Evolutionary conservation across 2,113 vertebrate species (phyloP), one percentile per base, ranked within the genome.

Genomic region (Scortum barcoo): DNA sequence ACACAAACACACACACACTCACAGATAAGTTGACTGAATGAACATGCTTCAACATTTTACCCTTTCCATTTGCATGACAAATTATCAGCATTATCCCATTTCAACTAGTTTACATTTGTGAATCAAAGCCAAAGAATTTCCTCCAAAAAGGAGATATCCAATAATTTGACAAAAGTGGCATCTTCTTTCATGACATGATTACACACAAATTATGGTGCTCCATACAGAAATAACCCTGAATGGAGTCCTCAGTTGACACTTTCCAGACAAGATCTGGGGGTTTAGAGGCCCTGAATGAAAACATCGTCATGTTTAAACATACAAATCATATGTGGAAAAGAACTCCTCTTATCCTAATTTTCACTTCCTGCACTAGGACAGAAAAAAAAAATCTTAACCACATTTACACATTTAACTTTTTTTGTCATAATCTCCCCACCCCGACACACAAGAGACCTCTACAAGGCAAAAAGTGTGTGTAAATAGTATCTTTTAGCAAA

Each of bases 401-500:
- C 51, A 46, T 82, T 84, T 85, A 76, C 48, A 83, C 66, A 56
- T 75, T 76, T 42, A 81, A 80, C 74, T 76, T 74, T 74, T 69
- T 60, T 75, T 70, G 67, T 85, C 75, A 82, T 76, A 87, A 83
- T 88, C 87, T 87, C 73, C 53, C 69, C 80, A 63, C 71, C 56
- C 57, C 24, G 36, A 78, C 78, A 78, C 78, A 89, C 80, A 61
- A 77, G 74, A 85, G 78, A 86, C 68, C 83, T 82, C 83, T 66
- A 86, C 75, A 63, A 88, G 88, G 87, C 76, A 87, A 82, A 85
- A 82, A 80, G 77, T 85, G 74, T 78, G 87, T 90, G 91, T 88
- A 92, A 92, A 92, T 88, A 88, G 86, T 88, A 88, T 92, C 88
- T 92, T 93, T 93, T 88, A 90, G 92, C 82, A 93, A 93, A 93